Evolutionary conservation across 1,140 invertebrate genomes (phyloP).

Genomic region (Habropoda laboriosa): DNA sequence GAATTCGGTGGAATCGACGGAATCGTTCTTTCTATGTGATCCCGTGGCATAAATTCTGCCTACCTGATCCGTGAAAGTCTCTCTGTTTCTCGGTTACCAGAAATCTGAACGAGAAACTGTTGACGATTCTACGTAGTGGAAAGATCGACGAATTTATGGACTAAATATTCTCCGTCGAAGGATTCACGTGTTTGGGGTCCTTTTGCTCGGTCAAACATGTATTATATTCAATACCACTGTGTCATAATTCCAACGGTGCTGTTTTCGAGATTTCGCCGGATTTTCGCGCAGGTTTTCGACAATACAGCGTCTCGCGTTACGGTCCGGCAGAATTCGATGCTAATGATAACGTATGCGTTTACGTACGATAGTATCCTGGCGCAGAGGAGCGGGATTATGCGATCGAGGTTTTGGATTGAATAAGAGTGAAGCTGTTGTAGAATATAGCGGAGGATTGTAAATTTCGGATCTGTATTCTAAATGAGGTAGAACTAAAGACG

Average conservation of each 20-base stretch:
- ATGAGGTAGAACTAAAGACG: no score
- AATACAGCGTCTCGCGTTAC: slow-evolving; percentile 16
- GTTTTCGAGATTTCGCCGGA: slow-evolving; percentile 17
- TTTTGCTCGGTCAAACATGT: slow-evolving; percentile 20
- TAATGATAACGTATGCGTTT: neutral
- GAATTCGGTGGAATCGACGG: slow-evolving; percentile 45
- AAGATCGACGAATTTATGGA: neutral
- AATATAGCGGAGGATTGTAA: no score
- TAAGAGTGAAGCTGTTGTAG: neutral
- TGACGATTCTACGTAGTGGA: neutral
- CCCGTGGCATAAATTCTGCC: slow-evolving; percentile 59
- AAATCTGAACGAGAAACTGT: slow-evolving; percentile 19
- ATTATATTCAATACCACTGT: slow-evolving; percentile 62
- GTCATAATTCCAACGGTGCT: slow-evolving; percentile 47
- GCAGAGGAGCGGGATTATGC: neutral
- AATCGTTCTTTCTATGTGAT: slow-evolving; percentile 39
- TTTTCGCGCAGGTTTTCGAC: slow-evolving; percentile 32
- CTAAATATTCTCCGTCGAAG: slow-evolving; percentile 32
- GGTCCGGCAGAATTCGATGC: neutral
- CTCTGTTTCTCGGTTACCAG: slow-evolving; percentile 33
- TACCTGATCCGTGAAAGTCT: slow-evolving; percentile 56
- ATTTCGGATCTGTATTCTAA: no score
- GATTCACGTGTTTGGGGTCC: slow-evolving; percentile 30
- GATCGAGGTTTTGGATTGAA: neutral
- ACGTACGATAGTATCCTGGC: neutral